A percentile compares a stretch with the other conserved stretches of the same genome.
Evolutionary conservation across 1,140 invertebrate genomes (phyloP).

Genomic region (Asbolus verrucosus): DNA sequence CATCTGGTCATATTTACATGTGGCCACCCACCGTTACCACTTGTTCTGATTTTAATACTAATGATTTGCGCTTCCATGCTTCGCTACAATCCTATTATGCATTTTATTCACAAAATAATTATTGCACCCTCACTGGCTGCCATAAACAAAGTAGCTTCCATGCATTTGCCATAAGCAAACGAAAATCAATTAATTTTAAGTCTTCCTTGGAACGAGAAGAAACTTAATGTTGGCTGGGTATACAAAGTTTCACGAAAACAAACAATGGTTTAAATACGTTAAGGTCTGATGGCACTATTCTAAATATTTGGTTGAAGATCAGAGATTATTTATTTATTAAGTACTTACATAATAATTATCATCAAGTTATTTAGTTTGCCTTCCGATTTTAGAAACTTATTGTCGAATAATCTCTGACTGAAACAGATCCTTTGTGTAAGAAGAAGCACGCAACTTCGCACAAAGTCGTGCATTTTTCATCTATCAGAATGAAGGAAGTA

Average conservation of each 20-base stretch:
- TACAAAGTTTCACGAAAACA: neutral
- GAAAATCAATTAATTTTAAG: no score
- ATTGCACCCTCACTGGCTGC: no score
- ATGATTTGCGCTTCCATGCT: slow-evolving; percentile 7
- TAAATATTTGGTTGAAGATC: slow-evolving; percentile 21
- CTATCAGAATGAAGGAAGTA: no score
- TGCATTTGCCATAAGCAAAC: neutral
- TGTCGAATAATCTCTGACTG: no score
- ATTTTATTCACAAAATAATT: no score
- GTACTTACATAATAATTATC: no score
- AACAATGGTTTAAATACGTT: neutral
- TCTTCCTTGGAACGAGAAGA: no score
- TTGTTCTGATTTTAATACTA: slow-evolving; percentile 4
- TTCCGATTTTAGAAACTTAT: no score
- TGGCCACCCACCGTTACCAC: slow-evolving; percentile 14
- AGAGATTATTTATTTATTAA: slow-evolving; percentile 19
- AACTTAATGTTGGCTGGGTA: no score
- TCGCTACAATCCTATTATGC: neutral
- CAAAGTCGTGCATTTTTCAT: no score
- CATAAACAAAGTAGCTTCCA: neutral
- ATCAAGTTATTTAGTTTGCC: no score
- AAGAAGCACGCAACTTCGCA: no score
- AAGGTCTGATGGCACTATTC: neutral
- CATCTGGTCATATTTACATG: slow-evolving; percentile 21
- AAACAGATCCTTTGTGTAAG: neutral